Conservation (phyloP, 2,797 vertebrate genomes). For the Galaxias olidus region DNA sequence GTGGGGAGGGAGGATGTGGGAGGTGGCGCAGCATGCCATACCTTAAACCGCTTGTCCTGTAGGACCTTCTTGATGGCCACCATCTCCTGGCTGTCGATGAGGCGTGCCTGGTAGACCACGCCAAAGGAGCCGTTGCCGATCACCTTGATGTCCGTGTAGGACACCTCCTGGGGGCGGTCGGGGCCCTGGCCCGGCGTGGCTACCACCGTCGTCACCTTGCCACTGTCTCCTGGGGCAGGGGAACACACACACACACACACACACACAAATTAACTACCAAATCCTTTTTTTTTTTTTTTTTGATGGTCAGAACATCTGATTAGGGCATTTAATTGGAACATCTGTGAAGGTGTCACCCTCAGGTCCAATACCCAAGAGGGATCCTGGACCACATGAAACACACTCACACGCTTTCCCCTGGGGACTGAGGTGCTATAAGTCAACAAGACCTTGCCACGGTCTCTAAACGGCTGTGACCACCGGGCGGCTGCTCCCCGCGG, state of each 20-base stretch:
- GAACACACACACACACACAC: no score
- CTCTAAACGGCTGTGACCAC: constrained; percentile 36
- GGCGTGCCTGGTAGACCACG: constrained; percentile 90
- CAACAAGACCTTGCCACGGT: constrained; percentile 15
- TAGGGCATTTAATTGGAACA: no score
- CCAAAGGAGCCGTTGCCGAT: constrained; percentile 94
- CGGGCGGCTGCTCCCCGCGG: neutral
- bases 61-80: constrained; percentile 95
- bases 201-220: constrained; percentile 92
- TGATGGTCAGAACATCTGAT: no score
- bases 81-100: constrained; percentile 90
- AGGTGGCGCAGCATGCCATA: constrained; percentile 35
- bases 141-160: constrained; percentile 94
- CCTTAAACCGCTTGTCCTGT: constrained; percentile 95
- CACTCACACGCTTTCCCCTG: constrained; percentile 4
- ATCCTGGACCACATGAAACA: no score
- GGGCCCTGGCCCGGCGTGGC: constrained; percentile 90
- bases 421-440: constrained; percentile 19
- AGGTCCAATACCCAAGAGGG: no score
- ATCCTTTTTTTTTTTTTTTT: no score
- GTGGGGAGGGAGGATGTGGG: neutral
- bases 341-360: no score
- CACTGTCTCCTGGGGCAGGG: constrained; percentile 80
- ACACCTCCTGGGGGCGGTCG: constrained; percentile 90
- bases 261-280: no score